phyloP scores from a whole-genome alignment of 2,797 vertebrate species.

The Sebastes hubbsi region DNA sequence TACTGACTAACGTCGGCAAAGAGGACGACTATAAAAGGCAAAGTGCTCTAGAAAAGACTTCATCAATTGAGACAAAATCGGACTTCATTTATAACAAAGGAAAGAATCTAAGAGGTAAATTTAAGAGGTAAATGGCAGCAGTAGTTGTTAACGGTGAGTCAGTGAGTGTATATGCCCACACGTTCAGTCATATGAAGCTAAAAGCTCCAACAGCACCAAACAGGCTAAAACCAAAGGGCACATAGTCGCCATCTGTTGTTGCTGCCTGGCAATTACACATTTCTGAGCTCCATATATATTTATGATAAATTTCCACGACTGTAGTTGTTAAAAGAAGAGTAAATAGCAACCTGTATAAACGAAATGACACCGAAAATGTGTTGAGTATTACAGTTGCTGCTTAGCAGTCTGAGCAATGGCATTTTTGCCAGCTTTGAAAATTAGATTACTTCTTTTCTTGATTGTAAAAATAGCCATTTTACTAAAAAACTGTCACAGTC shows the following conservation, averaged over 20 bases:
- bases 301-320: neutral
- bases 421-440: neutral
- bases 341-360: neutral
- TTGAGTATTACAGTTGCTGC: neutral
- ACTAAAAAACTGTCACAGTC: neutral
- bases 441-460: neutral
- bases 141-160: neutral
- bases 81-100: slow-evolving; percentile 23
- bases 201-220: neutral
- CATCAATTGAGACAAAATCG: slow-evolving; percentile 2
- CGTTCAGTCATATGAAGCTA: neutral
- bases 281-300: neutral
- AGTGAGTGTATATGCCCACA: neutral
- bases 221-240: neutral
- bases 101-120: neutral
- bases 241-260: slow-evolving; percentile 2
- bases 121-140: slow-evolving; percentile 19
- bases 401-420: neutral
- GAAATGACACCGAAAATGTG: neutral
- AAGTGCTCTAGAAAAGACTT: slow-evolving; percentile 33
- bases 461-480: neutral
- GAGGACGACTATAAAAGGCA: slow-evolving; percentile 35
- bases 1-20: slow-evolving; percentile 25
- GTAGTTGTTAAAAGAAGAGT: neutral
- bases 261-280: slow-evolving; percentile 9